These are phyloP conservation scores for Chesias legatella DNA, from an alignment of 2,888 invertebrate genomes.

Conservation along the genomic window DNA sequence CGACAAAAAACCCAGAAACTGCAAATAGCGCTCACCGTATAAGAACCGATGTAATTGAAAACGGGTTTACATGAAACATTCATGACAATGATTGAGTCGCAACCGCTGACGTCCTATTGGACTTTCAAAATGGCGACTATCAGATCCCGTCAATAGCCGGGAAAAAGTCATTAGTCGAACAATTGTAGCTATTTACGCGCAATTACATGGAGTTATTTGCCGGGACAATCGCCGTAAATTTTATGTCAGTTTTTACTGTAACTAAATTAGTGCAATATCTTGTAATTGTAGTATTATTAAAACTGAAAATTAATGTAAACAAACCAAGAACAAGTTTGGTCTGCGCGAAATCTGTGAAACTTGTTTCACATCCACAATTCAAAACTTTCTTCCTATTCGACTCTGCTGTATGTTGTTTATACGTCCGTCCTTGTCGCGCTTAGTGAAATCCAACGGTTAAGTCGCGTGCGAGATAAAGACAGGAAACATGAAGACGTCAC, in stretches of 20 bases:
- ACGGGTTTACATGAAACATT: slow-evolving; percentile 67
- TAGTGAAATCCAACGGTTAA: slow-evolving; percentile 29
- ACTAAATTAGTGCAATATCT: background rate
- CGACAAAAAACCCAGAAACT: slow-evolving; percentile 45
- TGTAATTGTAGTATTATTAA: slow-evolving; percentile 1
- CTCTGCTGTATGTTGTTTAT: slow-evolving; percentile 47
- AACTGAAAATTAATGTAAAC: slow-evolving; percentile 39
- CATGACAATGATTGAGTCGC: slow-evolving; percentile 67
- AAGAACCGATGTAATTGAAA: slow-evolving; percentile 49
- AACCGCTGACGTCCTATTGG: slow-evolving; percentile 36
- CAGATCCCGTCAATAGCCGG: slow-evolving; percentile 19
- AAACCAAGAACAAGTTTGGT: slow-evolving; percentile 49
- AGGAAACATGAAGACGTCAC: slow-evolving; percentile 77
- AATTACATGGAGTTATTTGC: slow-evolving; percentile 14
- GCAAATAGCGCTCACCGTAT: slow-evolving; percentile 30
- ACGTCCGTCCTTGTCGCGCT: slow-evolving; percentile 53
- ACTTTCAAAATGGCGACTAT: slow-evolving; percentile 40
- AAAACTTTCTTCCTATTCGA: slow-evolving; percentile 75
- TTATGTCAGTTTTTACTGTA: slow-evolving; percentile 4
- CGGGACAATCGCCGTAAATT: slow-evolving; percentile 12
- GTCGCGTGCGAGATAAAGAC: slow-evolving; percentile 59
- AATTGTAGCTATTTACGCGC: slow-evolving; percentile 11
- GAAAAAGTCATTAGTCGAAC: slow-evolving; percentile 15
- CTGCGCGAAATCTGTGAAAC: slow-evolving; percentile 76
- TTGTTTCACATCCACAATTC: slow-evolving; percentile 72